Conservation (phyloP, 2,888 invertebrate genomes). For the Calameuta idolon region DNA sequence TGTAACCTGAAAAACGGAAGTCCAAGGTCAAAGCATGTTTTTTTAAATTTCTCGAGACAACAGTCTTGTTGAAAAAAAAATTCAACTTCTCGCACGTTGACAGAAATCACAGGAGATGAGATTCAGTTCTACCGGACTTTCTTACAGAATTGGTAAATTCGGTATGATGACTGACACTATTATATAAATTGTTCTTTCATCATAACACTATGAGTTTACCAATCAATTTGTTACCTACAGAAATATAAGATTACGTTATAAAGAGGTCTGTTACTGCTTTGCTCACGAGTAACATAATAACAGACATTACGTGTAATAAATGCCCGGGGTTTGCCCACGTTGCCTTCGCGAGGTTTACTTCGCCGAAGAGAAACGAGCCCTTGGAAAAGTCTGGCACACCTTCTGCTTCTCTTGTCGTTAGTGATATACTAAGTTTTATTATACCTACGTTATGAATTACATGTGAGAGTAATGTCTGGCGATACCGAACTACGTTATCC, state of each 20-base stretch:
- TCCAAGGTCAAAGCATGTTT: background rate
- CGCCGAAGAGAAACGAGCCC: slow-evolving; percentile 60
- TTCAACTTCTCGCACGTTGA: background rate
- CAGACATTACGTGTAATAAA: slow-evolving; percentile 35
- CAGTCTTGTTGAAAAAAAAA: background rate
- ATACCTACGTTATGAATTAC: background rate
- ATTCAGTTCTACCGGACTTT: background rate
- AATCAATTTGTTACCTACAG: background rate
- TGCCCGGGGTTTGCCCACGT: slow-evolving; percentile 59
- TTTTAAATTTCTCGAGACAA: background rate
- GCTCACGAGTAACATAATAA: background rate
- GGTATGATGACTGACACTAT: background rate
- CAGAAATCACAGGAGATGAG: background rate
- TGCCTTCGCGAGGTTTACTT: slow-evolving; percentile 63
- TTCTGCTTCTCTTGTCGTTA: slow-evolving; percentile 66
- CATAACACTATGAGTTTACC: background rate
- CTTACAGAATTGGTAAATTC: background rate
- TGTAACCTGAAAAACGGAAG: background rate
- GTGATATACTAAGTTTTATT: slow-evolving; percentile 28
- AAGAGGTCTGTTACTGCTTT: background rate
- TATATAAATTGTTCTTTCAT: background rate
- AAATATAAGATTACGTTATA: background rate
- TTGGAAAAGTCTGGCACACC: slow-evolving; percentile 63
- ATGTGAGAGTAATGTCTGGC: background rate
- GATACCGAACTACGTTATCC: background rate